Conservation (phyloP, 2,113 vertebrate species). For the Aphyosemion australe region DNA sequence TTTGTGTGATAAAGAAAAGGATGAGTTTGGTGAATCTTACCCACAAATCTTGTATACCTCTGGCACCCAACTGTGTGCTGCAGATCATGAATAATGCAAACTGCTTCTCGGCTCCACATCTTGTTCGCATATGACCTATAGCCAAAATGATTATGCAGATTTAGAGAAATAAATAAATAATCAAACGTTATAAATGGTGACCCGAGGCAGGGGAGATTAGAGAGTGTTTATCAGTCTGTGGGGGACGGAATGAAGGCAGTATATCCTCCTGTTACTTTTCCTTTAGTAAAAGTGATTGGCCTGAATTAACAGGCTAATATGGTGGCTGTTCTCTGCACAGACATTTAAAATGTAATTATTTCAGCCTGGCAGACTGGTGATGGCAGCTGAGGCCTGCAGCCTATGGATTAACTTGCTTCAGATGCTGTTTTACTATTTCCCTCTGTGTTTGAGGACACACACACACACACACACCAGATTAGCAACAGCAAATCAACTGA, state of each 20-base stretch:
- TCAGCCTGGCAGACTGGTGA: slow-evolving; percentile 45
- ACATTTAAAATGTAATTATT: slow-evolving; percentile 81
- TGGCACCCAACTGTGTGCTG: slow-evolving; percentile 58
- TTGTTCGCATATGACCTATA: slow-evolving; percentile 77
- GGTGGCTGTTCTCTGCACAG: slow-evolving; percentile 69
- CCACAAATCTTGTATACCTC: slow-evolving; percentile 75
- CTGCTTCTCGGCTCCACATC: slow-evolving; percentile 38
- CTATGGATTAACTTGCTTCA: slow-evolving; percentile 59
- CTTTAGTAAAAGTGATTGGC: slow-evolving; percentile 65
- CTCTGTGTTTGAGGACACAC: slow-evolving; percentile 13
- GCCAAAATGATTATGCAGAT: slow-evolving; percentile 77
- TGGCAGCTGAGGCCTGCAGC: slow-evolving; percentile 57
- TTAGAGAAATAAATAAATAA: slow-evolving; percentile 75
- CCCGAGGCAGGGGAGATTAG: slow-evolving; percentile 54
- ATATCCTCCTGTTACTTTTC: slow-evolving; percentile 44
- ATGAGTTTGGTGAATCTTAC: slow-evolving; percentile 64
- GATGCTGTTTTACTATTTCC: slow-evolving; percentile 38
- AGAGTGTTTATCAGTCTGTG: slow-evolving; percentile 68
- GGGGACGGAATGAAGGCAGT: slow-evolving; percentile 56
- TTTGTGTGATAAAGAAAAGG: slow-evolving; percentile 72
- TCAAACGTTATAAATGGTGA: slow-evolving; percentile 73
- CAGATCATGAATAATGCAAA: slow-evolving; percentile 76
- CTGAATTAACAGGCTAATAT: slow-evolving; percentile 72
- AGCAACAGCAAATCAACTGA: too few species aligned
- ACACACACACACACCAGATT: slow-evolving; percentile 1